Evolutionary conservation across 2,797 vertebrate genomes (phyloP).

Genomic region (Micrastur ruficollis): DNA sequence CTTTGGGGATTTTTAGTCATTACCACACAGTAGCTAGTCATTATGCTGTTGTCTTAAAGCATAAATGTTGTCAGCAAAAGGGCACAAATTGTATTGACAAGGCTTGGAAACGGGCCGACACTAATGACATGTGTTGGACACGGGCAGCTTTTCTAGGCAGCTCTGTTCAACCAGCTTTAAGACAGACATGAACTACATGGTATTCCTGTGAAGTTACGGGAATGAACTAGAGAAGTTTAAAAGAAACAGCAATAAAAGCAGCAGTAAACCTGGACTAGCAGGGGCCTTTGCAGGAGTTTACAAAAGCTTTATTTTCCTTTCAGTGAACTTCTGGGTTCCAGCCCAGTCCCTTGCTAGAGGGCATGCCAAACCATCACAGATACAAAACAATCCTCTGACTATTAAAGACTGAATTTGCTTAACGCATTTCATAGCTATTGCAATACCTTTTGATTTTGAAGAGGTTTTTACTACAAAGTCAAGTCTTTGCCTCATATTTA

Average conservation of each 20-base stretch:
- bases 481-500: neutral
- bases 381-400: neutral
- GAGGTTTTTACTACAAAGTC: neutral
- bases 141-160: neutral
- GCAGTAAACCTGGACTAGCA: neutral
- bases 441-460: neutral
- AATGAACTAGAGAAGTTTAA: neutral
- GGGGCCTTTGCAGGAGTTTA: neutral
- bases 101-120: neutral
- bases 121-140: neutral
- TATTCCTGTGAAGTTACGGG: neutral
- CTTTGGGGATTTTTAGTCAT: constrained; percentile 11
- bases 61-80: neutral
- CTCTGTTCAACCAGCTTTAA: neutral
- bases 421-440: neutral
- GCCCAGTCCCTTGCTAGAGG: neutral
- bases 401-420: neutral
- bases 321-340: neutral
- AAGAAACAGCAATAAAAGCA: neutral
- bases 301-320: neutral
- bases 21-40: neutral
- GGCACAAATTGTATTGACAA: constrained; percentile 21
- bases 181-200: neutral
- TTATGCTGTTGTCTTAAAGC: constrained; percentile 32
- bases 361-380: neutral